Percentiles rank a stretch among this genome's conserved stretches.
These are phyloP conservation scores for Heterocephalus glaber DNA, from an alignment of 2,113 vertebrate species.

Conservation along the genomic window DNA sequence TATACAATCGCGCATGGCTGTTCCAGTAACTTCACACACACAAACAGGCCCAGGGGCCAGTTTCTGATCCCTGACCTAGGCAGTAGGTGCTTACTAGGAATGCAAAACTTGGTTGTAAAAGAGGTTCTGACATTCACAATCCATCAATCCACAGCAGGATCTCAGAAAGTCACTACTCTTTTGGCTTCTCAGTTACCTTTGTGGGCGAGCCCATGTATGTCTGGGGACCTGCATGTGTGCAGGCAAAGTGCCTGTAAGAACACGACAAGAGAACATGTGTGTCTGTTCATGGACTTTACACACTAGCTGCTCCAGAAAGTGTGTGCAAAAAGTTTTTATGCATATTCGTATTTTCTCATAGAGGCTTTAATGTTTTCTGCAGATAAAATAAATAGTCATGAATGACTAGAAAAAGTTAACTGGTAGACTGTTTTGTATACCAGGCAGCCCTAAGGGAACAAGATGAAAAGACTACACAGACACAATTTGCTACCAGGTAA, in stretches of 20 bases:
- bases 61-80: not conserved
- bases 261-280: not conserved
- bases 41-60: not conserved
- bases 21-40: not conserved
- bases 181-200: not conserved
- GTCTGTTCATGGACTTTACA: not conserved
- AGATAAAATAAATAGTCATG: not conserved
- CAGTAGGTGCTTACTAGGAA: not conserved
- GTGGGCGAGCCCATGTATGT: not conserved
- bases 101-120: not conserved
- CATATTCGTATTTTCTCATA: not conserved
- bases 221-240: fast-evolving
- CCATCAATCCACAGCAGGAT: not conserved
- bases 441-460: not conserved
- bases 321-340: not conserved
- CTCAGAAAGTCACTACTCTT: not conserved
- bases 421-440: not conserved
- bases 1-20: not conserved
- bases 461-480: not conserved
- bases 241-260: not conserved
- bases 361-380: not conserved
- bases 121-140: not conserved
- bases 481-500: not conserved
- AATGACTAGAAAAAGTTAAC: not conserved
- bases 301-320: not conserved